Evolutionary conservation across 2,113 vertebrate species (phyloP).

Genomic region (Stercorarius parasiticus): DNA sequence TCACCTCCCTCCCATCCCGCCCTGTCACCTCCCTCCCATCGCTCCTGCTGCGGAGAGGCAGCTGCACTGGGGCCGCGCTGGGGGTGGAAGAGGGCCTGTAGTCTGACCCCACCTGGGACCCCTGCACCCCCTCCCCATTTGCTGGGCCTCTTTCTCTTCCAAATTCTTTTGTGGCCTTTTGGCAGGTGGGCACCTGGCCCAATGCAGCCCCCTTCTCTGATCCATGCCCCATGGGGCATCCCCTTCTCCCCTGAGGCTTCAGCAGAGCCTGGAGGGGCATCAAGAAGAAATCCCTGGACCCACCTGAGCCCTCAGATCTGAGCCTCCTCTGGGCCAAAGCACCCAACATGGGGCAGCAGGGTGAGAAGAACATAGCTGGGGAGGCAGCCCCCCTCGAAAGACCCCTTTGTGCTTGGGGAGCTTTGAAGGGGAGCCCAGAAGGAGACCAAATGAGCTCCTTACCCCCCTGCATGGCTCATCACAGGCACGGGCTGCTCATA

Average conservation of each 20-base stretch:
- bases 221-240: not conserved
- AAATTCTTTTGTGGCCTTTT: not conserved
- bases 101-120: too few relatives aligned
- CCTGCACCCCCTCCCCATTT: not conserved
- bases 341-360: not conserved
- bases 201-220: accelerated
- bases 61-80: not conserved
- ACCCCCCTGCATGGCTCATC: not conserved
- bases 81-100: not conserved
- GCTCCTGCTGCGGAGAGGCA: not conserved
- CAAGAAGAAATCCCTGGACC: not conserved
- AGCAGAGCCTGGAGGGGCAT: not conserved
- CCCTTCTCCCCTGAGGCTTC: not conserved
- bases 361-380: not conserved
- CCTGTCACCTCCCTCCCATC: not conserved
- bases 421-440: not conserved
- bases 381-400: not conserved
- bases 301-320: not conserved
- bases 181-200: not conserved
- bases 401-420: not conserved
- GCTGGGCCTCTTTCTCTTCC: not conserved
- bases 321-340: not conserved
- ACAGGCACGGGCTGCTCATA: not conserved
- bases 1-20: not conserved
- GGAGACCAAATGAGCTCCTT: not conserved